phyloP scores from a whole-genome alignment of 2,797 vertebrate species.

The Clamator glandarius region DNA sequence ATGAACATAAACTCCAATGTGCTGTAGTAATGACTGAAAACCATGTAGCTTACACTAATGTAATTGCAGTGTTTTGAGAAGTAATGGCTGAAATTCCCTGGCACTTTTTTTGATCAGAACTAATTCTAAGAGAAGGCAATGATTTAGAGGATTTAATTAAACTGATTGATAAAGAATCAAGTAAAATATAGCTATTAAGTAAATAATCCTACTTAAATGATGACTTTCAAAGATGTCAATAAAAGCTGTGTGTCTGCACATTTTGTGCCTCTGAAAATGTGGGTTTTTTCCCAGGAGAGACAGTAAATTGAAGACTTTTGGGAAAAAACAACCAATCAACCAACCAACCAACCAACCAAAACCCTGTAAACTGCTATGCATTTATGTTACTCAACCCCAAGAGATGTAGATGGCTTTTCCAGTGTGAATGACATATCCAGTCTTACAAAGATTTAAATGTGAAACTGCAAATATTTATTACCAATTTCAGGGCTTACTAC shows the following conservation, averaged over 20 bases:
- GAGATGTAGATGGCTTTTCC: background rate
- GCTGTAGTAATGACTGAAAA: background rate
- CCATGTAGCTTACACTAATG: background rate
- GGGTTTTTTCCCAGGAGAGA: constrained; percentile 5
- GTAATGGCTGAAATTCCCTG: background rate
- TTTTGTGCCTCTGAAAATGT: constrained; percentile 4
- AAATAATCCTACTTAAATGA: background rate
- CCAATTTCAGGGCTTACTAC: background rate
- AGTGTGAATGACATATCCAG: background rate
- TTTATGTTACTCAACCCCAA: background rate
- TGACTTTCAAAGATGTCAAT: background rate
- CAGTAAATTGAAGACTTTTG: constrained; percentile 20
- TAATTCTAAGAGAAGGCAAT: background rate
- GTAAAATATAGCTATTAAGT: background rate
- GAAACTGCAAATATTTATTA: constrained; percentile 17
- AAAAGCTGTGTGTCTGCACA: fast-evolving
- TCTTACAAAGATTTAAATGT: background rate
- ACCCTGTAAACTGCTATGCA: background rate
- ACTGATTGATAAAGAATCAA: background rate
- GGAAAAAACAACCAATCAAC: background rate
- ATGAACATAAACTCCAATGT: constrained; percentile 34
- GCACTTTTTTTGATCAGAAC: background rate
- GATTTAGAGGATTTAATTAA: background rate
- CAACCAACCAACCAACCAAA: background rate
- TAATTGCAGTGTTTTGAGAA: background rate